Conservation (phyloP, 2,888 invertebrate species). For the Achlya flavicornis region DNA sequence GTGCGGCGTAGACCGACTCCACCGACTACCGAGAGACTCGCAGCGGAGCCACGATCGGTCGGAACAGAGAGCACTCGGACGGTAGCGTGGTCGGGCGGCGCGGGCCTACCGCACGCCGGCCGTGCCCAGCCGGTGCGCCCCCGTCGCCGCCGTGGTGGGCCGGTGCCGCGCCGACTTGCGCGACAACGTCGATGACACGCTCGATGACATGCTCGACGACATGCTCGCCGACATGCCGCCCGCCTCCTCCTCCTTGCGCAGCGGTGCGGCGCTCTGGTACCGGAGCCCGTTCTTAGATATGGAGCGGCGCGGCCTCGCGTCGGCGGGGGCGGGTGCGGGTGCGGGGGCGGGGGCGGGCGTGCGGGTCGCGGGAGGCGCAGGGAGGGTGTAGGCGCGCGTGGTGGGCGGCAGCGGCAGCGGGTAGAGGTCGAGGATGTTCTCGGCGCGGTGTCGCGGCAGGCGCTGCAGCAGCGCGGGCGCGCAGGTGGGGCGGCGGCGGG, state of each 20-base stretch:
- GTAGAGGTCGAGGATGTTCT: slow-evolving; percentile 90
- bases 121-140: slow-evolving; percentile 62
- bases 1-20: no score
- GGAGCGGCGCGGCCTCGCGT: slow-evolving; percentile 14
- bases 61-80: slow-evolving; percentile 26
- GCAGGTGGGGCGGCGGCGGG: slow-evolving; percentile 86
- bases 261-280: slow-evolving; percentile 49
- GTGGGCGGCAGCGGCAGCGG: slow-evolving; percentile 90
- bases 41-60: no score
- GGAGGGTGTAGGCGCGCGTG: slow-evolving; percentile 88
- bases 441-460: slow-evolving; percentile 77
- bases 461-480: slow-evolving; percentile 83
- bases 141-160: slow-evolving; percentile 57
- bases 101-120: slow-evolving; percentile 59
- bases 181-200: neutral
- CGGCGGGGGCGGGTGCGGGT: slow-evolving; percentile 36
- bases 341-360: no score
- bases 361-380: no score
- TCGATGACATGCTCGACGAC: neutral
- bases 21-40: no score
- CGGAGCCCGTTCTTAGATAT: neutral
- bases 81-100: slow-evolving; percentile 17
- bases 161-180: slow-evolving; percentile 42
- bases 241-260: slow-evolving; percentile 50
- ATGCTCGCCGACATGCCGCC: neutral